A percentile compares a stretch with the other conserved stretches of the same genome.
Evolutionary conservation across 1,140 invertebrate species (phyloP).

Genomic region (Hormaphis cornu): DNA sequence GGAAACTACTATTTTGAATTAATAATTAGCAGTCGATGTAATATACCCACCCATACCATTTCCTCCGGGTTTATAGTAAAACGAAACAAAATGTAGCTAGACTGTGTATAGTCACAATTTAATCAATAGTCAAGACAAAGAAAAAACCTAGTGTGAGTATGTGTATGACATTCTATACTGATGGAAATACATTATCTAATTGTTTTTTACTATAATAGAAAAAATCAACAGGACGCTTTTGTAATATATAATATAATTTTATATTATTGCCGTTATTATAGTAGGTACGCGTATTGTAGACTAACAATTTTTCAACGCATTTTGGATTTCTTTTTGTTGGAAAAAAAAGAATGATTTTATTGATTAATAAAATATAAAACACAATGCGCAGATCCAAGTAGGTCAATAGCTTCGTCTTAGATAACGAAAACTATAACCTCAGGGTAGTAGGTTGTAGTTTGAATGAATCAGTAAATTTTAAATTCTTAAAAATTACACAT

Average conservation of each 20-base stretch:
- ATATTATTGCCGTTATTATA: not conserved
- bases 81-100: too few species aligned
- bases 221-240: slow-evolving; percentile 12
- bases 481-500: too few species aligned
- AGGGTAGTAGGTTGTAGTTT: not conserved
- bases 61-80: too few species aligned
- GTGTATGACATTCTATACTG: too few species aligned
- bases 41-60: too few species aligned
- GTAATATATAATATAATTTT: not conserved
- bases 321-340: slow-evolving; percentile 1
- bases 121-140: too few species aligned
- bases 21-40: too few species aligned
- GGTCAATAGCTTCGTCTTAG: not conserved
- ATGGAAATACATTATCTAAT: too few species aligned
- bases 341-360: not conserved
- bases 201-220: not conserved
- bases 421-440: not conserved
- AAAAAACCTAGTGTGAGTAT: too few species aligned
- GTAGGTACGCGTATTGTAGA: not conserved
- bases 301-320: not conserved
- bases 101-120: too few species aligned
- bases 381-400: not conserved
- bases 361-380: not conserved
- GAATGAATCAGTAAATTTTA: not conserved
- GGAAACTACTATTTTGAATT: too few species aligned